Percentiles rank a stretch among this genome's conserved stretches.
These are phyloP conservation scores for honey bee (Apis mellifera) DNA, from an alignment of 1,140 invertebrate species.

Conservation along the genomic window Amel_HAv3.1 CM009932.2:3099001-3099500, in stretches of 20 bases:
- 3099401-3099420: neutral
- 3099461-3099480: neutral
- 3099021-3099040: neutral
- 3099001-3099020: too few species aligned
- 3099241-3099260: constrained; percentile 7
- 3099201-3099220: neutral
- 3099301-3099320: neutral
- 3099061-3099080: neutral
- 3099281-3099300: constrained; percentile 6
- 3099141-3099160: neutral
- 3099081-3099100: neutral
- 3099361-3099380: neutral
- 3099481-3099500: too few species aligned
- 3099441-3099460: neutral
- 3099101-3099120: constrained; percentile 8
- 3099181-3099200: constrained; percentile 9
- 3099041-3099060: neutral
- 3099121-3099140: neutral
- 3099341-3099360: neutral
- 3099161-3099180: constrained; percentile 3
- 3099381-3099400: neutral
- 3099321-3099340: neutral
- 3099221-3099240: neutral
- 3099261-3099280: constrained; percentile 5
- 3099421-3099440: neutral